Evolutionary conservation across 2,113 vertebrate species (phyloP), one percentile per base, ranked within the genome.

Genomic region (Syngnathus scovelli): DNA sequence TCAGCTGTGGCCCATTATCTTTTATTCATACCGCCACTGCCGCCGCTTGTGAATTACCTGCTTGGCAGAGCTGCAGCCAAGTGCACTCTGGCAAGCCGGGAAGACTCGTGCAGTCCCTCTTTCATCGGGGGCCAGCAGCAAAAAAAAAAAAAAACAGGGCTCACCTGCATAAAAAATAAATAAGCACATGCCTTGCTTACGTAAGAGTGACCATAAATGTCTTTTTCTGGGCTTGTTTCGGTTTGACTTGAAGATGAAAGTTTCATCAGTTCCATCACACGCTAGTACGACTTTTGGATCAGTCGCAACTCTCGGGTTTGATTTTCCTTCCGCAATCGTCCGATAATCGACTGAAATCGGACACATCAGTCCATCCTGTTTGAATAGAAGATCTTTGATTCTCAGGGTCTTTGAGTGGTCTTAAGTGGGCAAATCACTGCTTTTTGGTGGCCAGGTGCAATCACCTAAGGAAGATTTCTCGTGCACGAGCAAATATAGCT

Each of bases 131-230:
- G 74, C 80, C 81, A 82, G 81, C 78, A 15, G 11, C 8, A 43
- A 43, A 43, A 43, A 43, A 43, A 41, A 41, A 64, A 75, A 54
- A 75, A 87, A 84, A 78, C 68, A 72, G 79, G 81, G 77, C 76
- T 90, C 83, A 90, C 85, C 86, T 90, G 79, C 82, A 91, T 90
- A 75, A 90, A 90, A 90, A 88, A 9, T 89, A 84, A 84, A 91
- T 90, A 78, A 79, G 70, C 71, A 51, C 80, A 85, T 86, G 70
- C 77, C 74, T 68, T 71, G 18, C 71, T 89, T 89, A 86, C 72
- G 66, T 86, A 90, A 92, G 77, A 33, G 63, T 83, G 78, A 84
- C 77, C 84, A 78, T 72, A 78, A 66, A 79, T 78, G 72, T 80
- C 68, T 77, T 77, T 19, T 46, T 11, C 19, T 39, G 33, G 3